phyloP scores from a whole-genome alignment of 2,888 invertebrate genomes.

The Platerodrilus igneus region DNA sequence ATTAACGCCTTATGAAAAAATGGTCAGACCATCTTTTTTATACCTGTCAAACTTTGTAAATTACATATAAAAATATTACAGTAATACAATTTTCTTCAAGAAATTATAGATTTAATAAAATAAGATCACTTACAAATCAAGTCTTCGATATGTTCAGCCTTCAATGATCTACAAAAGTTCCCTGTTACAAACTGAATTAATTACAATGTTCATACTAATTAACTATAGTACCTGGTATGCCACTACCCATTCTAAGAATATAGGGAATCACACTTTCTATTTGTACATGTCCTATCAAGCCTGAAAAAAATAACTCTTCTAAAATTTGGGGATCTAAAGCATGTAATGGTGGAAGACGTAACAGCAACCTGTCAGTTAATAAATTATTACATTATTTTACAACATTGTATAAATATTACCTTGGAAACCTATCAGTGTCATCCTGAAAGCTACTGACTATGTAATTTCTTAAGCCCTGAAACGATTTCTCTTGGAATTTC shows the following conservation, averaged over 20 bases:
- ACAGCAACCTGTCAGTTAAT: conserved; percentile 51
- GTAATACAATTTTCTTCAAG: neutral
- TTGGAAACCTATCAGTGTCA: conserved; percentile 55
- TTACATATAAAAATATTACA: conserved; percentile 2
- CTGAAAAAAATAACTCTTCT: conserved; percentile 90
- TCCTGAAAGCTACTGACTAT: conserved; percentile 47
- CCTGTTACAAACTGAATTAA: conserved; percentile 19
- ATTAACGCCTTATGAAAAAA: too few relatives aligned
- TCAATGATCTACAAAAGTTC: conserved; percentile 38
- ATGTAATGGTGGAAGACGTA: conserved; percentile 68
- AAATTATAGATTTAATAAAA: conserved; percentile 7
- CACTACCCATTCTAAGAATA: conserved; percentile 61
- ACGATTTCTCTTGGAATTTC: conserved; percentile 58
- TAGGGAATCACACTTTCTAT: conserved; percentile 94
- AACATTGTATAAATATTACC: conserved; percentile 31
- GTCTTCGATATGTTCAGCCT: conserved; percentile 41
- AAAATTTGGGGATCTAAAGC: conserved; percentile 70
- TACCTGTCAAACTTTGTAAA: too few relatives aligned
- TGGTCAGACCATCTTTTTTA: too few relatives aligned
- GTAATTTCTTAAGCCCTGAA: conserved; percentile 55
- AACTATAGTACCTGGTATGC: conserved; percentile 16
- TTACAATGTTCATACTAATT: conserved; percentile 6
- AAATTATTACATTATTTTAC: conserved; percentile 8
- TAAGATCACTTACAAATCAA: conserved; percentile 18
- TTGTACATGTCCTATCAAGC: conserved; percentile 86